A percentile compares a stretch with the other conserved stretches of the same genome.
Evolutionary conservation across 2,113 vertebrate genomes (phyloP).

Genomic region (Gulo gulo): DNA sequence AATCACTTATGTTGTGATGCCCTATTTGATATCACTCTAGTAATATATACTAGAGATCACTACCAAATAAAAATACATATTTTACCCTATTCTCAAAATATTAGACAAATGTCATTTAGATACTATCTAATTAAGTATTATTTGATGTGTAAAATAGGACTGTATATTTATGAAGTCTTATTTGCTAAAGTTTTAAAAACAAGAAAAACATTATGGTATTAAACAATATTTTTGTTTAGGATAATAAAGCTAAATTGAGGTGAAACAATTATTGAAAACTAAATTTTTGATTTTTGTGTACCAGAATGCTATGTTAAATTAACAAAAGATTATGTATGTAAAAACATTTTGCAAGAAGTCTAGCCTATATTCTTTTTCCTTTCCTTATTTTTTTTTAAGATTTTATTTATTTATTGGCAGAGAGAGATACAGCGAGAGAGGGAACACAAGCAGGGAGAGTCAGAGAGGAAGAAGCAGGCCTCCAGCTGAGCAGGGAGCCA

Average conservation of each 20-base stretch:
- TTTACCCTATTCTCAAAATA: neutral
- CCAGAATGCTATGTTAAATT: neutral
- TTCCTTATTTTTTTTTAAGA: no score
- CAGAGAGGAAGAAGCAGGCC: no score
- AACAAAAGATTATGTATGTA: neutral
- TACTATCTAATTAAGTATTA: neutral
- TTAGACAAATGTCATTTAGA: neutral
- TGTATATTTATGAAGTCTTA: neutral
- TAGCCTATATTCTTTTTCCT: neutral
- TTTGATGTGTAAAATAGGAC: neutral
- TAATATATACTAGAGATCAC: neutral
- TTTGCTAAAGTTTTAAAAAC: neutral
- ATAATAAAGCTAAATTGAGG: neutral
- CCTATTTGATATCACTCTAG: neutral
- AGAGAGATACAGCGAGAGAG: no score
- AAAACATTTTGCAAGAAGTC: neutral
- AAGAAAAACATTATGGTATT: neutral
- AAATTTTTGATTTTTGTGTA: neutral
- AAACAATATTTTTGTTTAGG: neutral
- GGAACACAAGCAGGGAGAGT: no score
- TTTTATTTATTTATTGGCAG: no score
- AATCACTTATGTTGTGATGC: neutral
- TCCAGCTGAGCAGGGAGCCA: no score
- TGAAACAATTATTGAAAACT: neutral
- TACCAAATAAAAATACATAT: neutral